These are phyloP conservation scores for Pandion haliaetus DNA, from an alignment of 2,113 vertebrate genomes.

Conservation along the genomic window DNA sequence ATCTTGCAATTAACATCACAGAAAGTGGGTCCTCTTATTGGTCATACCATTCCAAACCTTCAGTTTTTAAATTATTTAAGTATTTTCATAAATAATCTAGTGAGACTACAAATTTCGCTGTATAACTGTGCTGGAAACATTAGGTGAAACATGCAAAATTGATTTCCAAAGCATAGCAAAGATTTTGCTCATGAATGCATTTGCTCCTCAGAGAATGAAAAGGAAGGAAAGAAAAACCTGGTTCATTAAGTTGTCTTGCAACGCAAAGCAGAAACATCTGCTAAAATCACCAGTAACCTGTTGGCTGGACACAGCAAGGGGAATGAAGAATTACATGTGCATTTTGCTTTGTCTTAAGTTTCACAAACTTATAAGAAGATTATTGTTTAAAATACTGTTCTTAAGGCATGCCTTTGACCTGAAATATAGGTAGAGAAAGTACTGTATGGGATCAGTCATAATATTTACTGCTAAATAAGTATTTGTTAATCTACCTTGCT, in stretches of 20 bases:
- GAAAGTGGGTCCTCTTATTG: background rate
- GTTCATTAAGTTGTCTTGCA: constrained; percentile 27
- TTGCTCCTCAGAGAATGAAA: background rate
- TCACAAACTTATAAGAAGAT: background rate
- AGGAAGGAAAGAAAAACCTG: background rate
- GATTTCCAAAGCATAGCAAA: constrained; percentile 21
- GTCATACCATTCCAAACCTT: background rate
- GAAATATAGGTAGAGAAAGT: background rate
- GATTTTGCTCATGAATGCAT: background rate
- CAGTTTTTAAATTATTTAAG: constrained; percentile 45
- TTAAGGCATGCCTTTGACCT: background rate
- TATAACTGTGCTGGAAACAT: constrained; percentile 18
- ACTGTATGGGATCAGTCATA: background rate
- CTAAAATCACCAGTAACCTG: background rate
- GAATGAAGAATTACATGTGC: background rate
- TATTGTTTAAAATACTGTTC: background rate
- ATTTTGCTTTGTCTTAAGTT: background rate
- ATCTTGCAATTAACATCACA: background rate
- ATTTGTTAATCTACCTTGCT: background rate
- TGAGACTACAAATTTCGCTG: background rate
- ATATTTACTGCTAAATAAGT: background rate
- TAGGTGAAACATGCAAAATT: constrained; percentile 49
- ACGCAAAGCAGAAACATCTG: background rate
- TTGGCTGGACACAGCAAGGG: background rate
- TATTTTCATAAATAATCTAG: constrained; percentile 43